Percentiles rank a stretch among this genome's conserved stretches.
These are phyloP conservation scores for Bovichtus diacanthus DNA, from an alignment of 2,797 vertebrate species.

Conservation along the genomic window DNA sequence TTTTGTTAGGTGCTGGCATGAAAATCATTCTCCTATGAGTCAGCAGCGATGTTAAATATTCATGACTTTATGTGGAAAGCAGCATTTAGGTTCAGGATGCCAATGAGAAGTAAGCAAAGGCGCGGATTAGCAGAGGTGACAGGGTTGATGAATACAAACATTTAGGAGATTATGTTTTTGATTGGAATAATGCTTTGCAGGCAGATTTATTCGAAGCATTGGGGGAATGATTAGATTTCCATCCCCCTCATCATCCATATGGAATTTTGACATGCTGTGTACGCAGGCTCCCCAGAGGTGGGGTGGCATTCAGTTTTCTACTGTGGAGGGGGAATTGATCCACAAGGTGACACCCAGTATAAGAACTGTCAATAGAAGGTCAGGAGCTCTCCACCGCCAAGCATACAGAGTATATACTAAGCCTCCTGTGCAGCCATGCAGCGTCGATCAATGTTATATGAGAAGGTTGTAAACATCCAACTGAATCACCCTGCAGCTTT, in stretches of 20 bases:
- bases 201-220: conserved; percentile 79
- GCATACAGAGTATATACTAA: conserved; percentile 83
- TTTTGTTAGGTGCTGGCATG: conserved; percentile 78
- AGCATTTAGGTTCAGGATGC: conserved; percentile 75
- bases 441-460: conserved; percentile 81
- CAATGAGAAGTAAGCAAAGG: conserved; percentile 75
- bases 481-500: conserved; percentile 61
- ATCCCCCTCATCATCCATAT: conserved; percentile 60
- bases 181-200: conserved; percentile 83
- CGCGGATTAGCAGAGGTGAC: conserved; percentile 81
- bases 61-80: conserved; percentile 76
- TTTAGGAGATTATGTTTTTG: conserved; percentile 86
- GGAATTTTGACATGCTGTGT: conserved; percentile 78
- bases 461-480: conserved; percentile 79
- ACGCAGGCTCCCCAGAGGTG: conserved; percentile 58
- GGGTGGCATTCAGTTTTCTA: conserved; percentile 79
- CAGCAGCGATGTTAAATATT: conserved; percentile 81
- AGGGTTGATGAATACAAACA: conserved; percentile 85
- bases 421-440: conserved; percentile 74
- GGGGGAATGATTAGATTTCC: conserved; percentile 76
- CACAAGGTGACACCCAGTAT: conserved; percentile 84
- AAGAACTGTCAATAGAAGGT: conserved; percentile 86
- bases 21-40: conserved; percentile 77
- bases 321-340: conserved; percentile 82
- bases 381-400: conserved; percentile 69